Conservation (phyloP, 2,113 vertebrate species). For the Apodemus speciosus region DNA sequence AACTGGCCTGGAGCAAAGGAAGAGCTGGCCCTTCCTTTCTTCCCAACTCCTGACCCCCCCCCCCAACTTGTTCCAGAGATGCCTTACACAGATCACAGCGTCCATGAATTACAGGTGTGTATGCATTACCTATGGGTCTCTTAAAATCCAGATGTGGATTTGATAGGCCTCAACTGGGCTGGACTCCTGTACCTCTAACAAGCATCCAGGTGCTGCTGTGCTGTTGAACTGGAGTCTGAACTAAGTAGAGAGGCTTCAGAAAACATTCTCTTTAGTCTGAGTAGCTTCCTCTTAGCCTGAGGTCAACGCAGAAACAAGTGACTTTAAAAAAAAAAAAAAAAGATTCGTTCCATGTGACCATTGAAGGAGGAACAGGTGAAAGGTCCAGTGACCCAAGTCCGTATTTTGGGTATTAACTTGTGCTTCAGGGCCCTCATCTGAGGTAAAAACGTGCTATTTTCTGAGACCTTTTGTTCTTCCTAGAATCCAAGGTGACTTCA, state of each 20-base stretch:
- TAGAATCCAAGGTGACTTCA: neutral
- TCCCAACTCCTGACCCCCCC: too few species aligned
- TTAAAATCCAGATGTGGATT: slow-evolving; percentile 6
- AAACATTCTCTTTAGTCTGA: neutral
- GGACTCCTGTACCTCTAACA: neutral
- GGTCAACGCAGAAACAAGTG: neutral
- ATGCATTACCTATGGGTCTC: neutral
- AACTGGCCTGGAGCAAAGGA: neutral
- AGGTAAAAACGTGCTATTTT: neutral
- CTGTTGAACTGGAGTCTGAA: neutral
- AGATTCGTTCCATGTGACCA: neutral
- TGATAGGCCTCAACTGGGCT: neutral
- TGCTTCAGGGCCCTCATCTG: neutral
- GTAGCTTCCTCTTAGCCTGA: neutral
- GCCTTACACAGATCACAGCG: neutral
- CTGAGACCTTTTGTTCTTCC: neutral
- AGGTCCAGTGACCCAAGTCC: neutral
- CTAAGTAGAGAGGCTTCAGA: neutral
- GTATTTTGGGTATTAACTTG: neutral
- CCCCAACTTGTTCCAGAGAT: neutral
- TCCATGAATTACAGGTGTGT: neutral
- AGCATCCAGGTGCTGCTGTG: neutral
- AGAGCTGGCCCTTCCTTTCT: neutral
- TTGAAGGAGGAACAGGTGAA: neutral
- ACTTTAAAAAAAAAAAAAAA: neutral